These are phyloP conservation scores for Hoplostethus mediterraneus DNA, from an alignment of 2,797 vertebrate genomes.

Conservation along the genomic window DNA sequence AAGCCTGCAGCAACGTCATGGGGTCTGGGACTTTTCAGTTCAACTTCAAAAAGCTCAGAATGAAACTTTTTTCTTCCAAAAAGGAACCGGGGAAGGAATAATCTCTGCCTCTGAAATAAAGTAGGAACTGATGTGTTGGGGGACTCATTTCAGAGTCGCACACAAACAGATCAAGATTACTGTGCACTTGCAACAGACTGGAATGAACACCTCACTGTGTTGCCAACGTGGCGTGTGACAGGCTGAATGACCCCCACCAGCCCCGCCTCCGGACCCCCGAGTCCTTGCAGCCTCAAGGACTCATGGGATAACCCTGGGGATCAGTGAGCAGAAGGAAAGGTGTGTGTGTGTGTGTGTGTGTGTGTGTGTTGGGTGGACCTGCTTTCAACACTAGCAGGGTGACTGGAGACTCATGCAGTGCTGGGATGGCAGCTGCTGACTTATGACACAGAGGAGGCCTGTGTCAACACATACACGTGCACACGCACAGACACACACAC, in stretches of 20 bases:
- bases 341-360: not conserved
- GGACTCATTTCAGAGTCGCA: not conserved
- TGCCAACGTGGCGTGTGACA: not conserved
- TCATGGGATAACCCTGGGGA: conserved; percentile 18
- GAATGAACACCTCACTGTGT: conserved; percentile 1
- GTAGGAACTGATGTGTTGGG: no score
- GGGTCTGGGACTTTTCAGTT: no score
- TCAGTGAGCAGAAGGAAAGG: conserved; percentile 5
- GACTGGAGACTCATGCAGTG: no score
- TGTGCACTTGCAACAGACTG: conserved; percentile 5
- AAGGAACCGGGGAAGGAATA: no score
- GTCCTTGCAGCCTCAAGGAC: conserved; percentile 22
- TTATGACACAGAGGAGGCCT: no score
- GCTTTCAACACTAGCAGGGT: no score
- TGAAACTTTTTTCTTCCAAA: no score
- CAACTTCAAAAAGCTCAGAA: no score
- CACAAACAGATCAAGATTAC: not conserved
- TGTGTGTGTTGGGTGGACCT: conserved; percentile 1
- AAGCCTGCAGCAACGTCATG: not conserved
- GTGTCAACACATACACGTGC: not conserved
- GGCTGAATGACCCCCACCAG: not conserved
- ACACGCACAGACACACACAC: not conserved
- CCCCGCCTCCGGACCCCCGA: not conserved
- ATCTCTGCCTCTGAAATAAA: no score
- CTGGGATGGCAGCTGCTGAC: no score